Evolutionary conservation across 2,113 vertebrate genomes (phyloP).

Genomic region (Crotophaga sulcirostris): DNA sequence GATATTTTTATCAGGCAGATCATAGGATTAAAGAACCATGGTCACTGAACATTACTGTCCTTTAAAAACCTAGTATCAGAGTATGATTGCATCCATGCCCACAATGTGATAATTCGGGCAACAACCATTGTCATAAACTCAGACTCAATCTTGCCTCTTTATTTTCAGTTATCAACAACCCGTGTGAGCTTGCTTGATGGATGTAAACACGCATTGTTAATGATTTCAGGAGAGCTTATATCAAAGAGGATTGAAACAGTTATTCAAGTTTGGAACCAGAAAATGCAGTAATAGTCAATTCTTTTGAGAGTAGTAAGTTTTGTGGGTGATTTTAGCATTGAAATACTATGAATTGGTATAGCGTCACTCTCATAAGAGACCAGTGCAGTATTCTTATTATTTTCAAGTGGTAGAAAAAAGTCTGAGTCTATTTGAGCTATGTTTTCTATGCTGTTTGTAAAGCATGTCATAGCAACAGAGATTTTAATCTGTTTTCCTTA

Average conservation of each 20-base stretch:
- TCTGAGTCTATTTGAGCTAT: neutral
- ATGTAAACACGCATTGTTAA: neutral
- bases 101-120: neutral
- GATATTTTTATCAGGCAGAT: constrained; percentile 21
- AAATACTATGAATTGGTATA: neutral
- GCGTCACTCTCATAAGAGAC: neutral
- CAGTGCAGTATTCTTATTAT: neutral
- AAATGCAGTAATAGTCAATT: neutral
- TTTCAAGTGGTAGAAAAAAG: neutral
- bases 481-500: neutral
- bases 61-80: neutral
- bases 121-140: neutral
- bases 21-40: neutral
- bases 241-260: neutral
- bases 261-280: neutral
- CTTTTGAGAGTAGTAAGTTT: neutral
- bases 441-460: constrained; percentile 1
- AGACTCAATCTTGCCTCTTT: neutral
- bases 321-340: neutral
- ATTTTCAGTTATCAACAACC: neutral
- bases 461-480: neutral
- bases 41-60: neutral
- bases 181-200: neutral
- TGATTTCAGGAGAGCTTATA: neutral
- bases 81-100: neutral